Base-by-base conservation (phyloP, 2,888 invertebrate species). In the Heterodera filipjevi region DNA sequence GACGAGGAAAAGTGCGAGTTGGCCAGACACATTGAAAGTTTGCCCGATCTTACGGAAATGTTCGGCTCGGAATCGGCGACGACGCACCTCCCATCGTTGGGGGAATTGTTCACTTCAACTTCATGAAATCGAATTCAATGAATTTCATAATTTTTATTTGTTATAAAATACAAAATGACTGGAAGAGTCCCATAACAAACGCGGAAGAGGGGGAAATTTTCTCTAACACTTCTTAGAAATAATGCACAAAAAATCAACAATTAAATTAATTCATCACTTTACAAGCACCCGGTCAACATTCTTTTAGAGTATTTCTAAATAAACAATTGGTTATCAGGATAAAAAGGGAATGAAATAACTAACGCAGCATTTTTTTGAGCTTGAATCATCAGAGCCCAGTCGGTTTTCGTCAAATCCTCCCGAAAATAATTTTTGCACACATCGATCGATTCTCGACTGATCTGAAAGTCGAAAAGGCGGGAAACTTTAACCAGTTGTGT, bases 401-500 rank as follows among this genome's bases (percentile, higher is more conserved):
- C 99, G 84, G 94, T 10, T 91, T 97, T 99, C 89, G 94, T 91
- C 87, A 99, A 92, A 90, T 99, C 99, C 87, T 97, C 97, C 82
- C 99, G 93, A 93, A 99, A 99, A 91, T 97, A 96, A 87, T 97
- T 95, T 91, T 99, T 99, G 91, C 98, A 97, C 14, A 96, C 97
- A 91, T 99, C 98, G 90, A 99, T 99, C 83, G 96, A 96, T 89
- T 96, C 95, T 77, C 99, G 93, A 76, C 95, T 94, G 89, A 99
- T 97, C 96, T 97, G 93, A 16, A 92, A 92, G 83, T 86, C 84
- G 88, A 87, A 33, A n/a, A 22, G n/a, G n/a, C n/a, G n/a, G n/a
- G n/a, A n/a, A n/a, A n/a, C n/a, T n/a, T n/a, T n/a, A n/a, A n/a
- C n/a, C n/a, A n/a, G n/a, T n/a, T n/a, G n/a, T n/a, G n/a, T n/a